Evolutionary conservation across 2,888 invertebrate genomes (phyloP).

Genomic region (Mesoligia furuncula): DNA sequence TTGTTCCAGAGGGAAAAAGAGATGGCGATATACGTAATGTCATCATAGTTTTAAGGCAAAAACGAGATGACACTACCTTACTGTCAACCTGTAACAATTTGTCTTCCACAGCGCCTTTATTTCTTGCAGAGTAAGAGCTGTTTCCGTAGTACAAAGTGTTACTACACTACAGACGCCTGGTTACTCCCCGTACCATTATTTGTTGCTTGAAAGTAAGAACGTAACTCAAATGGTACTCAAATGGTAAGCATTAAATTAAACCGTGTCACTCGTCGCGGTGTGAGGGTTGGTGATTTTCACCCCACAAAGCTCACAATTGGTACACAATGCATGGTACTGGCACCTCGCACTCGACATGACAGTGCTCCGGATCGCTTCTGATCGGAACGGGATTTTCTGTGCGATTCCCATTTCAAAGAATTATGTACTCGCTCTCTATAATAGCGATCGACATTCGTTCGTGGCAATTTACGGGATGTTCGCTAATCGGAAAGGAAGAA

Average conservation of each 20-base stretch:
- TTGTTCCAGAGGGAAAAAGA: background rate
- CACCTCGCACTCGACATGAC: slow-evolving; percentile 40
- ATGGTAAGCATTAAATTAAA: slow-evolving; percentile 1
- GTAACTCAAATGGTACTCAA: background rate
- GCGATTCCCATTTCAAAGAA: slow-evolving; percentile 44
- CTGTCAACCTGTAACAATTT: background rate
- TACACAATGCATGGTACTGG: slow-evolving; percentile 37
- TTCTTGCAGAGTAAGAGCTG: background rate
- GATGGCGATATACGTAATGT: background rate
- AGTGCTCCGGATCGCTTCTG: slow-evolving; percentile 7
- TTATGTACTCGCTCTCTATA: slow-evolving; percentile 12
- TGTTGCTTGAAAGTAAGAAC: background rate
- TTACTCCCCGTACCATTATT: background rate
- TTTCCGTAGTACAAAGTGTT: background rate
- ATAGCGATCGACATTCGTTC: slow-evolving; percentile 14
- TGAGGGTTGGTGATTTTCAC: slow-evolving; percentile 23
- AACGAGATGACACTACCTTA: background rate
- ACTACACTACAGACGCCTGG: too few species aligned
- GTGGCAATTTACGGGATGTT: slow-evolving; percentile 7
- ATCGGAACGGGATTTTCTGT: slow-evolving; percentile 6
- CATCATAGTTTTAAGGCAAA: background rate
- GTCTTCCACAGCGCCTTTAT: background rate
- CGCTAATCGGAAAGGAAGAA: background rate
- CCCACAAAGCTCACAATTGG: slow-evolving; percentile 39
- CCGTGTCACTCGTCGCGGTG: background rate